Base-by-base conservation (phyloP, 1,140 invertebrate species). In the Hycleus phaleratus region DNA sequence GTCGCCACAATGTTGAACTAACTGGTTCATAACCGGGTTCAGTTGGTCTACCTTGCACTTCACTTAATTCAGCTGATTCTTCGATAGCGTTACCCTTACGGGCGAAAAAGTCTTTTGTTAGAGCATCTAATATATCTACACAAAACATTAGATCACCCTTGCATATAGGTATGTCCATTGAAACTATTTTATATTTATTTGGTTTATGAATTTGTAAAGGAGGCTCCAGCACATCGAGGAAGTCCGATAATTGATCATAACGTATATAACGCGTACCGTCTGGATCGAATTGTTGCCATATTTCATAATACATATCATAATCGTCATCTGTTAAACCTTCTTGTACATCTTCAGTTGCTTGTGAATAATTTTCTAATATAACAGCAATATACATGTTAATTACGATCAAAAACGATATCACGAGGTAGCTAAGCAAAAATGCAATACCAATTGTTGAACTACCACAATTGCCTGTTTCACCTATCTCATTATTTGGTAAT, bases 331-430 rank as follows among this genome's bases (percentile, higher is more conserved):
- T 98, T 44, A 98, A 81, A 68, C 95, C 95, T 76, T 98, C 95
- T 73, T 98, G 95, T 44, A 98, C 96, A 75, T 98, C 96, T 78
- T 98, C 95, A 43, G 95, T 97, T 38, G 95, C 95, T 68, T 81
- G 80, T 55, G 92, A 96, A 77, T 98, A 98, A 77, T 98, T 98
- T 78, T 98, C 95, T 75, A 98, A 84, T 76, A 98, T 98, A 73
- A 97, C 94, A 70, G 95, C 95, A 76, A 97, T 98, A 83, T 97
- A 97, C 95, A 97, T 97, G 85, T 97, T 97, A 74, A 97, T 95
- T 61, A 98, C 93, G 71, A 98, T 97, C 66, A 98, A 83, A 78
- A 97, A 98, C 73, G 91, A 95, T 73, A 98, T 97, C 67, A 98
- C 92, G 72, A 98, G 82, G 75, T 98, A 98, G 69, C 91, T 91